Evolutionary conservation across 2,888 invertebrate species (phyloP).

Genomic region (Oxyteleia sp.): DNA sequence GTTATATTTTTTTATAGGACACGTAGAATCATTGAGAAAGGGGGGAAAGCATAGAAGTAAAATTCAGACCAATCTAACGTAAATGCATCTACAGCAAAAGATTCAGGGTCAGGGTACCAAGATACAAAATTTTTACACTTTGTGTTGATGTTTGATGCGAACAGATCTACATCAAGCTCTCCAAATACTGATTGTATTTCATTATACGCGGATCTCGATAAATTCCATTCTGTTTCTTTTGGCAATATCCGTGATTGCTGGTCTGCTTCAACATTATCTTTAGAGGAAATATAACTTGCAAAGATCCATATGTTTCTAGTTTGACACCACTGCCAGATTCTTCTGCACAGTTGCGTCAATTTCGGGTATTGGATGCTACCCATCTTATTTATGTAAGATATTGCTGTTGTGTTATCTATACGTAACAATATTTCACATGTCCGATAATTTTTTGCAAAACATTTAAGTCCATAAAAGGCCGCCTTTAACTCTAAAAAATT

Average conservation of each 20-base stretch:
- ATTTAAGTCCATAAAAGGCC: neutral
- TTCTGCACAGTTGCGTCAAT: conserved; percentile 57
- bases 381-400: conserved; percentile 72
- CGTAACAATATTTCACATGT: conserved; percentile 56
- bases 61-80: neutral
- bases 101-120: neutral
- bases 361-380: conserved; percentile 70
- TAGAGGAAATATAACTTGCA: conserved; percentile 16
- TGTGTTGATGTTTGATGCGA: conserved; percentile 10
- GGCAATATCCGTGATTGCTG: conserved; percentile 3
- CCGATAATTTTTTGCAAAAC: neutral
- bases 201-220: neutral
- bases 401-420: conserved; percentile 75
- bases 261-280: conserved; percentile 18
- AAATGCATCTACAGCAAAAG: neutral
- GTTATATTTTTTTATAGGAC: no score
- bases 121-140: neutral
- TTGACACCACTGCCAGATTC: conserved; percentile 75
- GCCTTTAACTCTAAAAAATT: conserved; percentile 56
- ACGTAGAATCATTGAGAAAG: neutral
- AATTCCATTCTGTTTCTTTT: conserved; percentile 9
- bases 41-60: neutral
- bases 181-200: neutral
- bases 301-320: conserved; percentile 4
- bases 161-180: neutral